Evolutionary conservation across 2,888 invertebrate species (phyloP).

Genomic region (Rotaria macrura): DNA sequence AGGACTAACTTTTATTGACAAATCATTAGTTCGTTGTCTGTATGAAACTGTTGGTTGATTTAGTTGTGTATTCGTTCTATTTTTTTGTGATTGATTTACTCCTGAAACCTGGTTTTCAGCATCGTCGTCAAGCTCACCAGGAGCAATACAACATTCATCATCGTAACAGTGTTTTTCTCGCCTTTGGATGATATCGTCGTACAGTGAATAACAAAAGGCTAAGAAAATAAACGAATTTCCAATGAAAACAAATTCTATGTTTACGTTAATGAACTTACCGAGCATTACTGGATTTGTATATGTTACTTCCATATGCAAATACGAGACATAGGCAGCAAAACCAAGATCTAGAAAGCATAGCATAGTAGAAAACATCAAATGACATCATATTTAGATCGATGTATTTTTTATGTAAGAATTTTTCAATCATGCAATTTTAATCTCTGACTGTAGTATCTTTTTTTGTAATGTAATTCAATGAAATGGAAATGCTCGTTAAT

Average conservation of each 20-base stretch:
- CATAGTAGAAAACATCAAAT: too few relatives aligned
- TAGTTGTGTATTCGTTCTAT: too few relatives aligned
- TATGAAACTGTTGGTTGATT: too few relatives aligned
- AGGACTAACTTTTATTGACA: too few relatives aligned
- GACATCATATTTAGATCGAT: too few relatives aligned
- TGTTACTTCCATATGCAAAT: conserved; percentile 21
- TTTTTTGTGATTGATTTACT: too few relatives aligned
- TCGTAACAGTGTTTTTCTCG: background rate
- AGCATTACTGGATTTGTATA: conserved; percentile 14
- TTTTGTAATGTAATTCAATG: too few relatives aligned
- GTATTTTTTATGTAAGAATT: too few relatives aligned
- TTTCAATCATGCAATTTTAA: too few relatives aligned
- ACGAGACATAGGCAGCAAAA: background rate
- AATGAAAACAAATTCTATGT: background rate
- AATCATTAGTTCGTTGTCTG: too few relatives aligned
- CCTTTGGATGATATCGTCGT: background rate
- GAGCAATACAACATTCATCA: conserved; percentile 19
- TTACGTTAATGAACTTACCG: background rate
- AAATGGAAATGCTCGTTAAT: too few relatives aligned
- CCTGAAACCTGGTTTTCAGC: background rate
- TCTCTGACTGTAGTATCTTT: too few relatives aligned
- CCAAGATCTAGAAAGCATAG: background rate
- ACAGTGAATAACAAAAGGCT: conserved; percentile 4
- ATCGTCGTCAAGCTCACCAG: background rate
- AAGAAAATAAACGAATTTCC: background rate